A percentile compares a stretch with the other conserved stretches of the same genome.
Conservation (phyloP, 1,140 invertebrate species). For the Aplysia californica region DNA sequence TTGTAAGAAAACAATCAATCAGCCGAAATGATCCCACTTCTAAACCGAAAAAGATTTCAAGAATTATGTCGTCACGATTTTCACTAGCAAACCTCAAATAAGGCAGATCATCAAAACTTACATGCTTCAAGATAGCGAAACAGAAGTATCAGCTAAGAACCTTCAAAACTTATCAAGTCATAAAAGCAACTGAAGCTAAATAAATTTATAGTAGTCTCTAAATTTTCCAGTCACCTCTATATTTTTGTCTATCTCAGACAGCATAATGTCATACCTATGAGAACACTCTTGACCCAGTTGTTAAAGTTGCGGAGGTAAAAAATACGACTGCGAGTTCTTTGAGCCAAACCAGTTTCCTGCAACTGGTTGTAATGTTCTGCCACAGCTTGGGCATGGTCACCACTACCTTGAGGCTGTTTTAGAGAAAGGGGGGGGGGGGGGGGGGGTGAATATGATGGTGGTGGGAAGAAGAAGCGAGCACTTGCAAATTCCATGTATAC, state of each 20-base stretch:
- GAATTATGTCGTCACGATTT: too few species aligned
- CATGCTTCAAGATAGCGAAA: neutral
- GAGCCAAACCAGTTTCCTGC: conserved; percentile 80
- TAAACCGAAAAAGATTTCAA: too few species aligned
- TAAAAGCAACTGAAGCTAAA: neutral
- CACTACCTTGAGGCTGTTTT: conserved; percentile 11
- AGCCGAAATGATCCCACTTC: too few species aligned
- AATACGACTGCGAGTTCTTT: conserved; percentile 88
- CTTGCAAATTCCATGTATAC: too few species aligned
- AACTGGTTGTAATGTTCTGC: conserved; percentile 70
- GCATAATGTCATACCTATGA: conserved; percentile 74
- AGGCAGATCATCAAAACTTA: neutral
- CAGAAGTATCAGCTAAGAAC: neutral
- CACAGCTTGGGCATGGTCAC: conserved; percentile 52
- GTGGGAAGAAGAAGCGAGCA: too few species aligned
- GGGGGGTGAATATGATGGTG: too few species aligned
- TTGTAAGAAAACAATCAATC: too few species aligned
- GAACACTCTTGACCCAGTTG: conserved; percentile 98
- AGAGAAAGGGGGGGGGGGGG: too few species aligned
- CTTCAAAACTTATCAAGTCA: neutral
- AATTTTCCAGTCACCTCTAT: too few species aligned
- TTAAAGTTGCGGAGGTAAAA: conserved; percentile 96
- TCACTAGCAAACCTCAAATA: too few species aligned
- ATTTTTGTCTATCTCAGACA: neutral
- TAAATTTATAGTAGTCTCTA: too few species aligned